A percentile compares a stretch with the other conserved stretches of the same genome.
phyloP scores from a whole-genome alignment of 2,797 vertebrate genomes.

The Triplophysa bombifrons region DNA sequence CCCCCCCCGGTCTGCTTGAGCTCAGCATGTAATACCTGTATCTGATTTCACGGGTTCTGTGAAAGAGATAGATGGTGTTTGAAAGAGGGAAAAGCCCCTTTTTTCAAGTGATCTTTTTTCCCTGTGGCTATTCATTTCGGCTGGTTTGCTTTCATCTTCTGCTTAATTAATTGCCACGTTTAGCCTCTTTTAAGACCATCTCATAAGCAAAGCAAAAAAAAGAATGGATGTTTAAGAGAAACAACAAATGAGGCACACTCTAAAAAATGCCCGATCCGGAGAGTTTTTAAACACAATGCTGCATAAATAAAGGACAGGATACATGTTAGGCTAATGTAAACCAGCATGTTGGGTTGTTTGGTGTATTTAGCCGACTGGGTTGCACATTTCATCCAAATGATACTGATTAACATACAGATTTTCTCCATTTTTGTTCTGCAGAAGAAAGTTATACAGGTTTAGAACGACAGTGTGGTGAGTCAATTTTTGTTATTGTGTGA shows the following conservation, averaged over 20 bases:
- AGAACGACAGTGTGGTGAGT: background rate
- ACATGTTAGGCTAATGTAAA: background rate
- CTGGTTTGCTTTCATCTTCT: slow-evolving; percentile 40
- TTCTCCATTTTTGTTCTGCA: background rate
- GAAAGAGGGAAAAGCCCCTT: slow-evolving; percentile 44
- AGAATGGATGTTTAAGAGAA: background rate
- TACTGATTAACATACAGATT: background rate
- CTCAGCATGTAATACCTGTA: slow-evolving; percentile 55
- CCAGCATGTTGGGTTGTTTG: background rate
- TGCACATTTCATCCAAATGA: background rate
- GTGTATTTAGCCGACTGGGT: background rate
- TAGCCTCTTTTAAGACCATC: background rate
- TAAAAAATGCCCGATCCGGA: background rate
- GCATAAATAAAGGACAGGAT: background rate
- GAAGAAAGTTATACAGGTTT: background rate
- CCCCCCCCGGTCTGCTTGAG: slow-evolving; percentile 18
- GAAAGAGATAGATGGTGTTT: slow-evolving; percentile 50
- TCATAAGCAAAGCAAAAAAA: background rate
- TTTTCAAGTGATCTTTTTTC: slow-evolving; percentile 39
- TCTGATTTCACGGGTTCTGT: slow-evolving; percentile 55
- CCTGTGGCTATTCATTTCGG: slow-evolving; percentile 17
- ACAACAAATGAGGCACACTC: background rate
- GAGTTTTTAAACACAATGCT: background rate
- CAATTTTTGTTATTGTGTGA: background rate
- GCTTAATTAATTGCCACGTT: slow-evolving; percentile 50